Base-by-base conservation (phyloP, 2,113 vertebrate species). In the Cromileptes altivelis region DNA sequence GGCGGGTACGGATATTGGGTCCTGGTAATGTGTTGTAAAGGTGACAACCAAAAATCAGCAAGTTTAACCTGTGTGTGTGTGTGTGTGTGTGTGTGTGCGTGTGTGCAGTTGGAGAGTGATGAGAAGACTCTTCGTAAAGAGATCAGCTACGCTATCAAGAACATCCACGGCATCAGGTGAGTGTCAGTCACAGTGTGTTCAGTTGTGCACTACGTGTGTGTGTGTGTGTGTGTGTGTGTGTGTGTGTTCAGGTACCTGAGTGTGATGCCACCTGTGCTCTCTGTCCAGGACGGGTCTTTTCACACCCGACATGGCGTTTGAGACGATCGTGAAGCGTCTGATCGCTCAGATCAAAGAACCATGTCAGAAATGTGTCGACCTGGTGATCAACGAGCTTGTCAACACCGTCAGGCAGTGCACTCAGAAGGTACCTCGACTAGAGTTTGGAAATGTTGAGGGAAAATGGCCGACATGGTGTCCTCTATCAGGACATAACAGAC, bases 251-350 rank as follows among this genome's bases (percentile, higher is more conserved):
- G 19, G 25, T 33, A 18, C 14, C 47, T n/a, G 23, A 4, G 13
- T 65, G 21, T 63, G 2, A 57, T 21, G 6, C 33, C 10, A 12
- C 11, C 21, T 64, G 62, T 57, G 62, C 25, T 55, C 19, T 55
- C 19, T 55, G 19, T 55, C 19, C 95, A 99, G 98, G 96, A 99
- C 98, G 75, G 98, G 98, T 91, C 97, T 99, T 75, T 99, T 99
- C 91, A 99, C 98, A 30, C 98, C 98, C 23, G 98, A 99, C 95
- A 98, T 99, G 98, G 98, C 97, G 63, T 99, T 99, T 92, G 98
- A 99, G 96, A 99, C 98, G 69, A 99, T 99, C 93, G 97, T 99
- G 93, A 99, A 99, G 95, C 97, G 98, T 87, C 97, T 97, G 95
- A 97, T 99, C 73, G 97, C 96, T 95, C 98, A 98, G 96, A 97